Evolutionary conservation across 2,113 vertebrate genomes (phyloP).

Genomic region (Callopanchax toddi): DNA sequence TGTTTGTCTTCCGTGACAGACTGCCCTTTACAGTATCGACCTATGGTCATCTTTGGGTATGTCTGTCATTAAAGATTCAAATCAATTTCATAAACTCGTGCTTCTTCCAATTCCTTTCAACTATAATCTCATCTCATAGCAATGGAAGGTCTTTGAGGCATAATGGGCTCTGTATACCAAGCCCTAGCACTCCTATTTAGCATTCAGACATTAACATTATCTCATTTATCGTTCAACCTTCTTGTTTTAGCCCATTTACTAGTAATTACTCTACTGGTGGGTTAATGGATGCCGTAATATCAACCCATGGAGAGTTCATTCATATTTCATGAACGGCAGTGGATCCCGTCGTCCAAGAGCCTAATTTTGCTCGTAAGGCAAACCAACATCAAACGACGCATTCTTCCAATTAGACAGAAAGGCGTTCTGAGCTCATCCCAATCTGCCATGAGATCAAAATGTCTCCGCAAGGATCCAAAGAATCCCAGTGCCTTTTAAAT

Average conservation of each 20-base stretch:
- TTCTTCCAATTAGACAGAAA: slow-evolving; percentile 70
- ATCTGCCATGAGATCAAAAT: slow-evolving; percentile 71
- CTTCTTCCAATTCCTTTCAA: neutral
- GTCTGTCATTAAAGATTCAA: slow-evolving; percentile 10
- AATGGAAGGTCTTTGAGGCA: neutral
- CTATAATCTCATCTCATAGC: neutral
- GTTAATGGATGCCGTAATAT: slow-evolving; percentile 49
- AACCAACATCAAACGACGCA: slow-evolving; percentile 68
- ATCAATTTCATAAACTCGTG: neutral
- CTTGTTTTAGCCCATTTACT: slow-evolving; percentile 57
- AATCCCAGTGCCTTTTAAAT: slow-evolving; percentile 43
- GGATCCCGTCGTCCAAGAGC: slow-evolving; percentile 12
- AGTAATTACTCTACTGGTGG: slow-evolving; percentile 57
- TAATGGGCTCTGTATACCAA: neutral
- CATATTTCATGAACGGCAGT: slow-evolving; percentile 73
- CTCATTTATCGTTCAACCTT: slow-evolving; percentile 49
- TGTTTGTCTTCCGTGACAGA: slow-evolving; percentile 26
- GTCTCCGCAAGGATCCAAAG: slow-evolving; percentile 38
- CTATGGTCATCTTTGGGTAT: slow-evolving; percentile 2
- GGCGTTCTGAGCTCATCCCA: slow-evolving; percentile 58
- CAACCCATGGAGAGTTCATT: slow-evolving; percentile 52
- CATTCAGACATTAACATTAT: slow-evolving; percentile 44
- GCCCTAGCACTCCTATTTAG: slow-evolving; percentile 36
- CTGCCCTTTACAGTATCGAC: slow-evolving; percentile 1
- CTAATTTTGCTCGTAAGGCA: slow-evolving; percentile 18